Evolutionary conservation across 2,888 invertebrate species (phyloP).

Genomic region (Augochlorella aurata): DNA sequence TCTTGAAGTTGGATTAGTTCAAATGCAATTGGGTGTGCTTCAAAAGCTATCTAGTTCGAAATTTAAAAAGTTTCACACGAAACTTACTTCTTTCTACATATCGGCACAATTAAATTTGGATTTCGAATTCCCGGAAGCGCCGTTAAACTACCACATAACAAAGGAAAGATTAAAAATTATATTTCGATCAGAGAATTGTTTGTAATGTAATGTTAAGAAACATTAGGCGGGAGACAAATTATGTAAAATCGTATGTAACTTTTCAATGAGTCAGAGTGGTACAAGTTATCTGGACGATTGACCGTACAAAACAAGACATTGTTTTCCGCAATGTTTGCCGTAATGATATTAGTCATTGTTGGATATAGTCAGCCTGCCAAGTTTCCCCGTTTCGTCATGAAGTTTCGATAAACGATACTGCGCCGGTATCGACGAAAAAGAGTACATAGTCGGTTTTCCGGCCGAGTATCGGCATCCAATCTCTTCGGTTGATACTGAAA

Average conservation of each 20-base stretch:
- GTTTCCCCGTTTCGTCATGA: conserved; percentile 20
- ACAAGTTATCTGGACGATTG: neutral
- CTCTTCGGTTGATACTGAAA: conserved; percentile 5
- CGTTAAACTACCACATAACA: no score
- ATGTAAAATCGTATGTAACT: neutral
- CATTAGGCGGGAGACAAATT: neutral
- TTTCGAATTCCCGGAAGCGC: no score
- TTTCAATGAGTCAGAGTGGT: neutral
- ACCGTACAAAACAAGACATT: neutral
- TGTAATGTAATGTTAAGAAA: no score
- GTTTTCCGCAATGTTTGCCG: conserved; percentile 6
- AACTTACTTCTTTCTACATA: neutral
- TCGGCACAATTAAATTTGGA: neutral
- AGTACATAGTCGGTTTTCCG: neutral
- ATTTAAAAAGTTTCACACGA: neutral
- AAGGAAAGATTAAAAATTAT: no score
- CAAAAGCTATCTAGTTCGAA: neutral
- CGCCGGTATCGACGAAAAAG: neutral
- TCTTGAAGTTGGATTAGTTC: conserved; percentile 19
- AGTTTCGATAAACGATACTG: conserved; percentile 11
- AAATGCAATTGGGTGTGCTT: neutral
- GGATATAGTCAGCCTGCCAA: neutral
- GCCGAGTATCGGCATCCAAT: conserved; percentile 30
- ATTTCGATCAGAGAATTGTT: neutral
- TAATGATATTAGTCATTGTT: conserved; percentile 31